Percentiles rank a stretch among this genome's conserved stretches.
phyloP scores from a whole-genome alignment of 2,113 vertebrate species.

The Arvicanthis niloticus region DNA sequence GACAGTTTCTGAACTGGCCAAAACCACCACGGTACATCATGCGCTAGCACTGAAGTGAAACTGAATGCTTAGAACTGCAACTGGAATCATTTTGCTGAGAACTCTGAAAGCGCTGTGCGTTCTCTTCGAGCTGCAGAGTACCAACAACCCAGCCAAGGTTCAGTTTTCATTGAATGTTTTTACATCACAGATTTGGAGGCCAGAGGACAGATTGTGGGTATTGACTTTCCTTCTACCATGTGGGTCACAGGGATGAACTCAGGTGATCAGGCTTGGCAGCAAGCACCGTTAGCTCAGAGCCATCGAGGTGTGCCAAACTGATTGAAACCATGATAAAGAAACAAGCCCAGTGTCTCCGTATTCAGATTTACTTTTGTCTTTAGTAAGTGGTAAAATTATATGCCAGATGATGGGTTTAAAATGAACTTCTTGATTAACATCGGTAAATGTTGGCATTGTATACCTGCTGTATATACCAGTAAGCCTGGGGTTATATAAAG shows the following conservation, averaged over 20 bases:
- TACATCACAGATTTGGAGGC: no score
- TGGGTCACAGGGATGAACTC: background rate
- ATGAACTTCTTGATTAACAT: background rate
- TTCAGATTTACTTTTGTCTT: background rate
- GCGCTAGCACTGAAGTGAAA: background rate
- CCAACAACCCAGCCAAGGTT: background rate
- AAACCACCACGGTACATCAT: background rate
- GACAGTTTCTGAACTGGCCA: background rate
- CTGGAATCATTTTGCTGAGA: no score
- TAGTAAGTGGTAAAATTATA: background rate
- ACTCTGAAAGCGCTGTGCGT: background rate
- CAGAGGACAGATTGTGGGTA: background rate
- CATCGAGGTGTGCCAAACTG: no score
- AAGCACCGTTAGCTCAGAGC: background rate
- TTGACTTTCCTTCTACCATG: background rate
- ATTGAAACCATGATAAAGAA: background rate
- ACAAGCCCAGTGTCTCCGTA: background rate
- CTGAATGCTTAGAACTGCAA: background rate
- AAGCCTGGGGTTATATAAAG: background rate
- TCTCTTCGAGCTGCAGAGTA: background rate
- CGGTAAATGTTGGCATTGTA: background rate
- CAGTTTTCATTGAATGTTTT: no score
- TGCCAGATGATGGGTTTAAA: background rate
- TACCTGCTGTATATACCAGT: background rate
- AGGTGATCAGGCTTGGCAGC: background rate